A percentile compares a stretch with the other conserved stretches of the same genome.
Conservation (phyloP, 2,888 invertebrate genomes). For the Allygus modestus region DNA sequence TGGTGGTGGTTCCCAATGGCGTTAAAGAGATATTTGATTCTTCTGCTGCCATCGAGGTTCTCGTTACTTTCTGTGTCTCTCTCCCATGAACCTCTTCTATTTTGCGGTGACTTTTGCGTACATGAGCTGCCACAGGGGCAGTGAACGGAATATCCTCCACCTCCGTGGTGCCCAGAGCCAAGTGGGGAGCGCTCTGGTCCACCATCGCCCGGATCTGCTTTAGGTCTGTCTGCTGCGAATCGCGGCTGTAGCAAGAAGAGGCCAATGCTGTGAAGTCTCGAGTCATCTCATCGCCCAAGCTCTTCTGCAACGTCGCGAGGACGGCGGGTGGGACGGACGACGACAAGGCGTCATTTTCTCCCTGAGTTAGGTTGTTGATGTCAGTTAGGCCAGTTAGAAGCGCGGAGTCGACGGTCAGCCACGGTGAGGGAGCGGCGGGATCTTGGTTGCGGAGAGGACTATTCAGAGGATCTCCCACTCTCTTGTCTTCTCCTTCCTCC, state of each 20-base stretch:
- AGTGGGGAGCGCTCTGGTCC: conserved; percentile 78
- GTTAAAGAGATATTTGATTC: background rate
- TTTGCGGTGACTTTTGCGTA: background rate
- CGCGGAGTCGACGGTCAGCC: conserved; percentile 62
- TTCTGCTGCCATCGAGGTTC: background rate
- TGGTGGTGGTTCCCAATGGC: background rate
- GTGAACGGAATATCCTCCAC: conserved; percentile 74
- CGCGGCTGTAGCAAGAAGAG: conserved; percentile 48
- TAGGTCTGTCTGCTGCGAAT: conserved; percentile 44
- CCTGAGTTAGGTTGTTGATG: background rate
- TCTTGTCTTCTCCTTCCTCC: conserved; percentile 52
- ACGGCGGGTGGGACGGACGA: background rate
- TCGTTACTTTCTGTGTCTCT: background rate
- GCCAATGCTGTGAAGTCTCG: conserved; percentile 51
- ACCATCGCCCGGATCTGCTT: conserved; percentile 77
- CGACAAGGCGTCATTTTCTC: background rate
- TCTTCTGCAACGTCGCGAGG: conserved; percentile 29
- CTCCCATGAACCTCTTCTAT: background rate
- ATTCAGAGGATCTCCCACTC: conserved; percentile 64
- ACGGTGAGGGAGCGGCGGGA: conserved; percentile 68
- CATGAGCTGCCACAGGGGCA: background rate
- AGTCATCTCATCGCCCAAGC: conserved; percentile 48
- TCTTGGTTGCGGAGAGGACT: conserved; percentile 68
- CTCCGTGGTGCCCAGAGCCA: conserved; percentile 77
- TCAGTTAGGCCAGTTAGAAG: background rate